Conservation (phyloP, 2,888 invertebrate genomes). For the Phytoseiulus persimilis region DNA sequence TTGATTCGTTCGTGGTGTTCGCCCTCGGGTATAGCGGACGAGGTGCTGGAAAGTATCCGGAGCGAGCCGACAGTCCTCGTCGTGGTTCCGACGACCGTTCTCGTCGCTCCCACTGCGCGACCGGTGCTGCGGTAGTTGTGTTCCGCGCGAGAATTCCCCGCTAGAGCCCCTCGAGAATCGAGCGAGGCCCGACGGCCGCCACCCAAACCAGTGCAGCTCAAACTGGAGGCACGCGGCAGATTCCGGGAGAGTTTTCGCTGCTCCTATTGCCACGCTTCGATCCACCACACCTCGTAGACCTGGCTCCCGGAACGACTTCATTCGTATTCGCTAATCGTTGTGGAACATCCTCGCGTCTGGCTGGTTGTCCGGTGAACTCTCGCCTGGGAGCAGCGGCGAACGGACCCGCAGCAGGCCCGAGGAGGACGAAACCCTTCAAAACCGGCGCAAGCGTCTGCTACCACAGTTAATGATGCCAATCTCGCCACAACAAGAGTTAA, state of each 20-base stretch:
- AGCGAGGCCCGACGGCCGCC: too few relatives aligned
- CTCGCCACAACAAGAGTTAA: slow-evolving; percentile 5
- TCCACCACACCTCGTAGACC: not conserved
- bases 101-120: not conserved
- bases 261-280: too few relatives aligned
- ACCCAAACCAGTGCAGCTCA: too few relatives aligned
- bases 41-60: not conserved
- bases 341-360: not conserved
- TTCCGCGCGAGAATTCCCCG: too few relatives aligned
- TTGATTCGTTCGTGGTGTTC: too few relatives aligned
- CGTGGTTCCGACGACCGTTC: too few relatives aligned
- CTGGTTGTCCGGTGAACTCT: not conserved
- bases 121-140: not conserved
- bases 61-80: not conserved
- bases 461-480: slow-evolving; percentile 5
- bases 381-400: not conserved
- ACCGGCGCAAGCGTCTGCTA: not conserved
- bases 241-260: too few relatives aligned
- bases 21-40: not conserved
- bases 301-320: not conserved
- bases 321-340: not conserved
- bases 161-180: too few relatives aligned
- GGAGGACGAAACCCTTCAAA: not conserved
- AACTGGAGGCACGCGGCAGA: too few relatives aligned
- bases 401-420: not conserved